Conservation (phyloP, 2,113 vertebrate genomes). For the Lamprologus speciosus region DNA sequence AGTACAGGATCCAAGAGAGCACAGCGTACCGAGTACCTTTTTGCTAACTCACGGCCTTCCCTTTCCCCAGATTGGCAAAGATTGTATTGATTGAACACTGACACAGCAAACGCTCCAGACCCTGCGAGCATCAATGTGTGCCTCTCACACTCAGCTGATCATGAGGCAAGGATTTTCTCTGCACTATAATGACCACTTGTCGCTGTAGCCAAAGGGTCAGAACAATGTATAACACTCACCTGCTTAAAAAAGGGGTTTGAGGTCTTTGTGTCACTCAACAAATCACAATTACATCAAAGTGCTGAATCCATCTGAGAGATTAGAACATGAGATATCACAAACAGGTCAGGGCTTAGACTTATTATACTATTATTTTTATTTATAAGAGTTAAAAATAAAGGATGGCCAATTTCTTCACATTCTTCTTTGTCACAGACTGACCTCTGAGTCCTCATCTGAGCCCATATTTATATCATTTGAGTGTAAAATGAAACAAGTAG, state of each 20-base stretch:
- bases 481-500: neutral
- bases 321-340: rapidly evolving
- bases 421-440: neutral
- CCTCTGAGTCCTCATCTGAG: neutral
- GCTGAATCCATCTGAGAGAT: neutral
- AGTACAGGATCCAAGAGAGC: neutral
- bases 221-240: neutral
- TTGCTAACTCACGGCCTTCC: neutral
- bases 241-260: neutral
- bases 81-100: neutral
- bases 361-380: neutral
- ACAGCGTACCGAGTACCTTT: rapidly evolving
- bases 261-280: neutral
- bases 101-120: neutral
- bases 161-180: neutral
- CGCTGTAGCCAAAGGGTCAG: neutral
- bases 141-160: neutral
- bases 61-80: neutral
- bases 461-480: neutral
- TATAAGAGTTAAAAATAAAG: neutral
- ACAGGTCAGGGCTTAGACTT: neutral
- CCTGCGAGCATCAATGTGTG: neutral
- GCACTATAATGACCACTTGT: neutral
- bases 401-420: neutral
- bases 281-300: neutral